Conservation (phyloP, 2,888 invertebrate species). For the Melinaea menophilus region DNA sequence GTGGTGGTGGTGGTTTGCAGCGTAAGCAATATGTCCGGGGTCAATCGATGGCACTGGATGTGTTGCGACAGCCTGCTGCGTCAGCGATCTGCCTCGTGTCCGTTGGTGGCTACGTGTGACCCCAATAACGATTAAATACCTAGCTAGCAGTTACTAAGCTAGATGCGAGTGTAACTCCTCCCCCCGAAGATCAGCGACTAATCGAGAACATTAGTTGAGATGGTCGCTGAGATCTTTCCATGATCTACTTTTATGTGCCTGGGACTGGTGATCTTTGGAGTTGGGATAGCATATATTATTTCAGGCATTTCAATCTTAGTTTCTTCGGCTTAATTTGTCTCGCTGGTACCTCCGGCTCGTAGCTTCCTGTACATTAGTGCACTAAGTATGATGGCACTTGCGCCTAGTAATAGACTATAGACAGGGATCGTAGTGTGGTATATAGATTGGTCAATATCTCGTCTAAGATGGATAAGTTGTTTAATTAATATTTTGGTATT, state of each 20-base stretch:
- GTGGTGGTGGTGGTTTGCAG: too few relatives aligned
- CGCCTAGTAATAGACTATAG: constrained; percentile 2
- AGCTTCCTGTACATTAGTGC: neutral
- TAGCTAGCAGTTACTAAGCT: too few relatives aligned
- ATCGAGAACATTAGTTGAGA: constrained; percentile 12
- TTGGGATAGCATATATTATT: constrained; percentile 4
- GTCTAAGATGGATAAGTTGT: neutral
- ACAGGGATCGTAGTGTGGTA: constrained; percentile 8
- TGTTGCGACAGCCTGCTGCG: too few relatives aligned
- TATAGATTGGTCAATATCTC: neutral
- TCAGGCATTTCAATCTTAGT: constrained; percentile 3
- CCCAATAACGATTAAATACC: too few relatives aligned
- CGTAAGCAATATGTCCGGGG: too few relatives aligned
- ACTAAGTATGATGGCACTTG: constrained; percentile 7
- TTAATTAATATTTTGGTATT: constrained; percentile 5
- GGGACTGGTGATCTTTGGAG: constrained; percentile 2
- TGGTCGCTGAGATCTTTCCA: constrained; percentile 7
- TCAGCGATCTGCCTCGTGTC: too few relatives aligned
- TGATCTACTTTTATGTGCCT: constrained; percentile 14
- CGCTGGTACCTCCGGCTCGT: neutral
- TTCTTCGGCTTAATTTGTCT: constrained; percentile 1
- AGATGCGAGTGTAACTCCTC: constrained; percentile 4
- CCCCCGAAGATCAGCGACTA: constrained; percentile 11
- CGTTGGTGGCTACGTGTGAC: too few relatives aligned
- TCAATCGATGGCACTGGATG: too few relatives aligned